Conservation (phyloP, 1,140 invertebrate species). For the Pygmarrhopalites habei region DNA sequence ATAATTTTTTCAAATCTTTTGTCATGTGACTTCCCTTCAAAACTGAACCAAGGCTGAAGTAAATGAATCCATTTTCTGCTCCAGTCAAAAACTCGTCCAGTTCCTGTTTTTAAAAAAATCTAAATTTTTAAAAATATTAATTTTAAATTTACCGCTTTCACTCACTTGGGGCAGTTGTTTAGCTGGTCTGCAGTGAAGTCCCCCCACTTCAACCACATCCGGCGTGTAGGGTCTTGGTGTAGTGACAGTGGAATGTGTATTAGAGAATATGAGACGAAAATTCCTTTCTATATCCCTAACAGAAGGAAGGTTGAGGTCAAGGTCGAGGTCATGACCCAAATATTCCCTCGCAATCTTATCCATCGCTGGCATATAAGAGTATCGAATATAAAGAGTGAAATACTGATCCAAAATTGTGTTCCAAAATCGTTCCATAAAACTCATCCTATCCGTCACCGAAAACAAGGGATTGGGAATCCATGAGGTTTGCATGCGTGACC, state of each 20-base stretch:
- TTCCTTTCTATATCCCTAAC: slow-evolving; percentile 44
- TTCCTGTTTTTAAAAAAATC: no score
- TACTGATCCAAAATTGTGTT: background rate
- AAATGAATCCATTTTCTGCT: slow-evolving; percentile 50
- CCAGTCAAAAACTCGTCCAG: slow-evolving; percentile 41
- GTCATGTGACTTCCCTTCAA: no score
- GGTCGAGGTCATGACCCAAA: slow-evolving; percentile 8
- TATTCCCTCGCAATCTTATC: background rate
- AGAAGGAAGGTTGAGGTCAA: no score
- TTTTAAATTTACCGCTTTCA: background rate
- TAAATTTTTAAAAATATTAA: no score
- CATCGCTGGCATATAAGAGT: background rate
- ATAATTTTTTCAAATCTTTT: no score
- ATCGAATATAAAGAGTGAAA: background rate
- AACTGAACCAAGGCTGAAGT: slow-evolving; percentile 55
- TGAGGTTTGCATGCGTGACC: background rate
- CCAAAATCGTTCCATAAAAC: slow-evolving; percentile 44
- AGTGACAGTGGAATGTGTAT: slow-evolving; percentile 51
- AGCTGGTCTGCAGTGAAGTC: slow-evolving; percentile 35
- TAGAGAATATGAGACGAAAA: slow-evolving; percentile 50
- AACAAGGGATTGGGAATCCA: slow-evolving; percentile 41
- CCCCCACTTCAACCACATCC: slow-evolving; percentile 53
- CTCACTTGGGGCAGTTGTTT: slow-evolving; percentile 8
- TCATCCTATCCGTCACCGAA: slow-evolving; percentile 41
- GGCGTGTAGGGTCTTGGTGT: slow-evolving; percentile 46